phyloP scores from a whole-genome alignment of 2,113 vertebrate species.

The Ictalurus punctatus region DNA sequence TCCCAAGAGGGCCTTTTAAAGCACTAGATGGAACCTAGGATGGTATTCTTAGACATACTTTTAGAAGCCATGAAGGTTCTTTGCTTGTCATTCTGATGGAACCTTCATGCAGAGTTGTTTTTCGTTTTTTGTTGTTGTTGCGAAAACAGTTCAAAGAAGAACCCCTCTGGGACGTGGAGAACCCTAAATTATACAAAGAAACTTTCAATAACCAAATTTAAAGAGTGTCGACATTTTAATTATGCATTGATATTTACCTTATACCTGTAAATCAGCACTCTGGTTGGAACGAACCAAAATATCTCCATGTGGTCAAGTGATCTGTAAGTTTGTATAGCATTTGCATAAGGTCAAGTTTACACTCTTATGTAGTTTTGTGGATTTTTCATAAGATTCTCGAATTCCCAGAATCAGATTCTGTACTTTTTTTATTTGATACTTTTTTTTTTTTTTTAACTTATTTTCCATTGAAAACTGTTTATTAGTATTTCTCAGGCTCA shows the following conservation, averaged over 20 bases:
- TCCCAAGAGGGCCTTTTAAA: background rate
- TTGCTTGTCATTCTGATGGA: background rate
- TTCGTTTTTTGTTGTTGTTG: background rate
- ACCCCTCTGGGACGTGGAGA: background rate
- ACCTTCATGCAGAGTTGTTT: too few species aligned
- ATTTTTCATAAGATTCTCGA: background rate
- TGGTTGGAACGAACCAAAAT: background rate
- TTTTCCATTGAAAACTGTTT: constrained; percentile 26
- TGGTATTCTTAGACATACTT: background rate
- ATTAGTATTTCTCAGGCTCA: constrained; percentile 21
- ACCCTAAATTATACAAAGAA: background rate
- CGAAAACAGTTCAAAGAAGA: background rate
- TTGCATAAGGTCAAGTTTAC: background rate
- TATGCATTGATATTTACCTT: background rate
- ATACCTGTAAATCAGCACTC: background rate
- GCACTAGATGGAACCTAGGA: background rate
- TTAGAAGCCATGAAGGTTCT: background rate
- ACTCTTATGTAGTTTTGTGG: background rate
- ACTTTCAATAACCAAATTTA: background rate
- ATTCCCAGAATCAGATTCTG: background rate
- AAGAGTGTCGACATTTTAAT: background rate
- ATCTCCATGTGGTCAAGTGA: background rate
- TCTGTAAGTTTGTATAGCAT: background rate
- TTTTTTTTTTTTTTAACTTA: background rate
- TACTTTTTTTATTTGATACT: background rate